Conservation (phyloP, 2,888 invertebrate genomes). For the Drosophila paramelanica region DNA sequence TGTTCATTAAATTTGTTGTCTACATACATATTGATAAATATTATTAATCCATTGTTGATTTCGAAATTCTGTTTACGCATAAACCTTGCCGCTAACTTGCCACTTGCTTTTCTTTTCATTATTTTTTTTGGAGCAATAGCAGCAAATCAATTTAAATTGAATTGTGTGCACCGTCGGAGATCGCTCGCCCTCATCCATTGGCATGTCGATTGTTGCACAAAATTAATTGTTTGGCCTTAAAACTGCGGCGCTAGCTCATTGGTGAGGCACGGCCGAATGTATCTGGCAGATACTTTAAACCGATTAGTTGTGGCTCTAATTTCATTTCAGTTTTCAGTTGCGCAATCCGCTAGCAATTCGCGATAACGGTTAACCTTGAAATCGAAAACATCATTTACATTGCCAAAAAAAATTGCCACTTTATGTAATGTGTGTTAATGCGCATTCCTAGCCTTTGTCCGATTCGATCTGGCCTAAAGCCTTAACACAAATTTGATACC, state of each 20-base stretch:
- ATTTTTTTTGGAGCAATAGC: conserved; percentile 14
- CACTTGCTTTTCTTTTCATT: conserved; percentile 43
- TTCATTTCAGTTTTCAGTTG: conserved; percentile 43
- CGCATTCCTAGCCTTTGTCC: conserved; percentile 32
- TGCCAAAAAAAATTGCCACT: conserved; percentile 7
- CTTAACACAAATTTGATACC: conserved; percentile 10
- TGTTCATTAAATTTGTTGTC: too few relatives aligned
- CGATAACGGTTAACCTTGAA: conserved; percentile 66
- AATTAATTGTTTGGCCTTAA: conserved; percentile 71
- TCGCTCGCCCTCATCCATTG: conserved; percentile 53
- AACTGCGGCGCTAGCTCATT: conserved; percentile 38
- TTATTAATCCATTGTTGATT: neutral
- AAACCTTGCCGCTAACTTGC: conserved; percentile 14
- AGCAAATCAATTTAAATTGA: conserved; percentile 37
- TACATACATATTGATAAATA: too few relatives aligned
- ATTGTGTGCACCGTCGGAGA: conserved; percentile 47
- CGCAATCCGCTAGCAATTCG: conserved; percentile 39
- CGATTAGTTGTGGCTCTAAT: conserved; percentile 68
- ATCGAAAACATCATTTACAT: conserved; percentile 8
- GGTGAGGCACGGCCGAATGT: conserved; percentile 28
- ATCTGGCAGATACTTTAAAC: conserved; percentile 56
- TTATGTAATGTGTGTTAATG: conserved; percentile 45
- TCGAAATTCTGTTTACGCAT: conserved; percentile 6
- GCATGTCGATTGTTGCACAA: conserved; percentile 58
- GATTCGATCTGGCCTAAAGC: conserved; percentile 35